Base-by-base conservation (phyloP, 2,797 vertebrate genomes). In the Esox lucius region DNA sequence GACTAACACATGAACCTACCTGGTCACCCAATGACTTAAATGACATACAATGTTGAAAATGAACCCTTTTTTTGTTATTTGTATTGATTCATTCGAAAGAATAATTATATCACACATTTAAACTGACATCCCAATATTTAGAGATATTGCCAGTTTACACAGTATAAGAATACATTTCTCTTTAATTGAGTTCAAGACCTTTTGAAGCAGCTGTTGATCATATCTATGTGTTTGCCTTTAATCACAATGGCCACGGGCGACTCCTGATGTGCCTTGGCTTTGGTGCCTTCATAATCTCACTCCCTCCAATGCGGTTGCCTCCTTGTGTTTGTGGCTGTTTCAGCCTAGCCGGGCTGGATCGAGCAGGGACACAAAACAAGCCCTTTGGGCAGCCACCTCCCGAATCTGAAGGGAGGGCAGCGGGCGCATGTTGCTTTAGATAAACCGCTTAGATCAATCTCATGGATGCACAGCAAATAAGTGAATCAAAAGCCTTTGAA, bases 391-490 rank as follows among this genome's bases (percentile, higher is more conserved):
- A 67, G 87, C 84, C 90, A 89, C 90, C 91, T 91, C 91, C 91
- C 86, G 89, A 90, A 91, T 93, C 87, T 87, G 87, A 90, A 84
- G 88, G 91, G 91, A 93, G 91, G 88, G 90, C 89, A 24, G 9
- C 22, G 11, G 22, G n/a, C 91, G 90, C 93, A 90, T 93, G 94
- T 93, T 94, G 92, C 92, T 91, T 91, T 91, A 93, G 94, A 95
- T 95, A 94, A 94, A 94, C 90, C 91, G 89, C 94, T 94, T 92
- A 93, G 93, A 95, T 94, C 94, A 95, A 94, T 94, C 93, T 93
- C 88, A 89, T 87, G 90, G 92, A 94, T 93, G 92, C 93, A 89
- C 91, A 93, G 93, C 87, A 81, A 94, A 94, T 94, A 94, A 89
- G 90, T 87, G 89, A 87, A 93, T 93, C 89, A 79, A 92, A 91